Evolutionary conservation across 2,888 invertebrate genomes (phyloP).

Genomic region (Alcis repandata): DNA sequence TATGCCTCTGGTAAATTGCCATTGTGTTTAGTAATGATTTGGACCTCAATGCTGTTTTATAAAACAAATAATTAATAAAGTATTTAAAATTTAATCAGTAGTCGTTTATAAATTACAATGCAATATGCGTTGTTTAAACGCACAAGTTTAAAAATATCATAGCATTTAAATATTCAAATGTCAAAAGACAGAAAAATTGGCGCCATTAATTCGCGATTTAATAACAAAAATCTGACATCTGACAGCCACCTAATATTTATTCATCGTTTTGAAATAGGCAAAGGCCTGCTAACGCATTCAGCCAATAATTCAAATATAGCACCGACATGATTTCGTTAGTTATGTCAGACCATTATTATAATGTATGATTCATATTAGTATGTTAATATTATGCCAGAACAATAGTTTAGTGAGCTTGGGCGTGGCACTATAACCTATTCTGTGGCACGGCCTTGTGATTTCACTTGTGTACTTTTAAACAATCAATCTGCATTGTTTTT

Average conservation of each 20-base stretch:
- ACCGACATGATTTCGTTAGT: slow-evolving; percentile 19
- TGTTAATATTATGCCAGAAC: slow-evolving; percentile 35
- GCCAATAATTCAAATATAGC: slow-evolving; percentile 7
- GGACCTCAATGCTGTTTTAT: no score
- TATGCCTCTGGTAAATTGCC: neutral
- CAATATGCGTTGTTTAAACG: no score
- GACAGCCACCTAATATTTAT: neutral
- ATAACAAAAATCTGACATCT: neutral
- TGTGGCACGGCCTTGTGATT: slow-evolving; percentile 52
- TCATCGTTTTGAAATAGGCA: slow-evolving; percentile 22
- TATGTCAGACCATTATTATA: slow-evolving; percentile 9
- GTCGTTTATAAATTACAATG: no score
- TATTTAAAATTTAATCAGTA: no score
- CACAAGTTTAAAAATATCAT: no score
- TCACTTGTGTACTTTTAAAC: slow-evolving; percentile 55
- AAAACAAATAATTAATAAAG: no score
- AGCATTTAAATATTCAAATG: no score
- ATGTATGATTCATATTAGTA: slow-evolving; percentile 33
- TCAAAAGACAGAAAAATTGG: no score
- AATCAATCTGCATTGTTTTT: slow-evolving; percentile 62
- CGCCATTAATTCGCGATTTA: neutral
- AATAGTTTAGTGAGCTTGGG: slow-evolving; percentile 26
- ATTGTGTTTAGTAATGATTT: neutral
- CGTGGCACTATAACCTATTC: neutral
- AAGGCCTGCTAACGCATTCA: slow-evolving; percentile 33